These are phyloP conservation scores for Melanogrammus aeglefinus DNA, from an alignment of 2,797 vertebrate genomes.

Conservation along the genomic window DNA sequence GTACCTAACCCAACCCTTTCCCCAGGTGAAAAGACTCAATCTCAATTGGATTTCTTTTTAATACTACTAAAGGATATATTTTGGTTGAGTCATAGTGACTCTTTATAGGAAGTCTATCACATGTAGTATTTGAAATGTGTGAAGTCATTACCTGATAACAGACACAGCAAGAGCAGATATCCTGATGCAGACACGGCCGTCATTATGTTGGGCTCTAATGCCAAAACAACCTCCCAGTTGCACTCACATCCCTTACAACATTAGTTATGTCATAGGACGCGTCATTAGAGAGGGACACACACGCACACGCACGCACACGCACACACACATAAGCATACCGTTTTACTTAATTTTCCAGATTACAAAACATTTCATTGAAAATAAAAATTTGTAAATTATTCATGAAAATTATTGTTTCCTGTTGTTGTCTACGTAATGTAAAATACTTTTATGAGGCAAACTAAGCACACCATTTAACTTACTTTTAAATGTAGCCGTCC, in stretches of 20 bases:
- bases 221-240: neutral
- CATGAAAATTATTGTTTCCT: neutral
- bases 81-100: neutral
- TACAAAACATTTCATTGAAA: neutral
- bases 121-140: neutral
- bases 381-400: neutral
- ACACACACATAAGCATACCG: neutral
- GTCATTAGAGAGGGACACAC: neutral
- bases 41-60: neutral
- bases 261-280: neutral
- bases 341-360: no score
- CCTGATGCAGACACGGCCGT: neutral
- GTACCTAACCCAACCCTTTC: neutral
- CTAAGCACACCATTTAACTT: neutral
- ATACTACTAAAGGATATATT: neutral
- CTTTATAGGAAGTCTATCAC: neutral
- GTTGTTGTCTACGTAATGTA: neutral
- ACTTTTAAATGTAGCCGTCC: neutral
- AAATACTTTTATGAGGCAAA: no score
- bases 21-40: neutral
- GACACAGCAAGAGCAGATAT: conserved; percentile 21
- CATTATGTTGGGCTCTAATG: conserved; percentile 28
- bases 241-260: no score
- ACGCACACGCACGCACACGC: no score
- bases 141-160: conserved; percentile 33